Conservation (phyloP, 2,888 invertebrate genomes). For the Cecidostiba fungosa region DNA sequence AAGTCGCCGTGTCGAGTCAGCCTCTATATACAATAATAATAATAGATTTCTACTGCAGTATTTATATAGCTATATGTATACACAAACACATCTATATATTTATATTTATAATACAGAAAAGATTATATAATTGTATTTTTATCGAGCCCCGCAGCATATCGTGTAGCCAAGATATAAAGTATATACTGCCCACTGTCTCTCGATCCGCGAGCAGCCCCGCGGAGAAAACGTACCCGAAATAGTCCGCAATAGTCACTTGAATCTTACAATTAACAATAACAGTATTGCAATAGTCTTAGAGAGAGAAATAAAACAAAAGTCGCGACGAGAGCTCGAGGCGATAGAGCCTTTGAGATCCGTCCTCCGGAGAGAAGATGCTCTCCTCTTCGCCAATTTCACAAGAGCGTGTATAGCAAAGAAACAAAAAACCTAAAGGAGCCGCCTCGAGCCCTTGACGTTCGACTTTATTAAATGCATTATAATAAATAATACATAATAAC, state of each 20-base stretch:
- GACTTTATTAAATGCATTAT: slow-evolving; percentile 68
- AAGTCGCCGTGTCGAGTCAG: slow-evolving; percentile 67
- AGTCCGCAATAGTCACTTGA: slow-evolving; percentile 79
- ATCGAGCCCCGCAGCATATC: slow-evolving; percentile 54
- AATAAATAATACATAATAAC: slow-evolving; percentile 74
- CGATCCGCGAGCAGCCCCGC: slow-evolving; percentile 60
- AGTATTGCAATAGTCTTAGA: slow-evolving; percentile 79
- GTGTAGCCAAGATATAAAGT: slow-evolving; percentile 52
- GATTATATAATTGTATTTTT: slow-evolving; percentile 61
- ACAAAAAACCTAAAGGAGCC: neutral
- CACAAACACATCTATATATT: slow-evolving; percentile 68
- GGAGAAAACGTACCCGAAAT: slow-evolving; percentile 67
- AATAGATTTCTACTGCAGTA: slow-evolving; percentile 76
- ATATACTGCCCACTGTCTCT: slow-evolving; percentile 59
- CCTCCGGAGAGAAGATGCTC: slow-evolving; percentile 15
- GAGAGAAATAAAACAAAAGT: slow-evolving; percentile 4
- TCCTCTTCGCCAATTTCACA: slow-evolving; percentile 8
- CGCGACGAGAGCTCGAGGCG: slow-evolving; percentile 21
- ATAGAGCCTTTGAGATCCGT: slow-evolving; percentile 47
- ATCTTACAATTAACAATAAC: slow-evolving; percentile 76
- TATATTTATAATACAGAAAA: slow-evolving; percentile 72
- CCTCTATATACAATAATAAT: slow-evolving; percentile 71
- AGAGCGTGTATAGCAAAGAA: slow-evolving; percentile 10
- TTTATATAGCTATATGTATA: slow-evolving; percentile 77
- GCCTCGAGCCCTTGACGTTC: slow-evolving; percentile 26